These are phyloP conservation scores for Ceratina australensis DNA, from an alignment of 1,140 invertebrate genomes.

Conservation along the genomic window DNA sequence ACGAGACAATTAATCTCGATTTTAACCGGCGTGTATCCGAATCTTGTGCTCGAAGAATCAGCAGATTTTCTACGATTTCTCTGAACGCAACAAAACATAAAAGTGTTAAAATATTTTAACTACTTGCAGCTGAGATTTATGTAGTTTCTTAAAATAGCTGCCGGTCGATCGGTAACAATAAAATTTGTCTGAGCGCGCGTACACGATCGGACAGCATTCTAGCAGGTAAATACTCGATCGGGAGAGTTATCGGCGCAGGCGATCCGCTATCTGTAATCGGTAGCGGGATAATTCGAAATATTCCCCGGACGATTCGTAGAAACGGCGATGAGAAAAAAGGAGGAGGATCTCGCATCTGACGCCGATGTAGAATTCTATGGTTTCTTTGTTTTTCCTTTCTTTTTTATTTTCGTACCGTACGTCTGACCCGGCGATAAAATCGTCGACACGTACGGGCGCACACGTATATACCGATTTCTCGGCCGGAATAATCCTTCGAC, in stretches of 20 bases:
- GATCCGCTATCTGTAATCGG: conserved; percentile 11
- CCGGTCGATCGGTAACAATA: conserved; percentile 10
- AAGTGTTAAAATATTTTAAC: too few relatives aligned
- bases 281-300: conserved; percentile 15
- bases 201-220: neutral
- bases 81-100: too few relatives aligned
- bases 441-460: conserved; percentile 43
- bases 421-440: conserved; percentile 48
- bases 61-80: too few relatives aligned
- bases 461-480: neutral
- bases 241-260: conserved; percentile 16
- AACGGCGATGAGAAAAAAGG: neutral
- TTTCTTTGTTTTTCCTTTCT: conserved; percentile 12
- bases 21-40: too few relatives aligned
- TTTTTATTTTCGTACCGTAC: too few relatives aligned
- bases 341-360: conserved; percentile 1
- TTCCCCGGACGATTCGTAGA: conserved; percentile 3
- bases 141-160: too few relatives aligned
- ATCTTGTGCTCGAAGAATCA: too few relatives aligned
- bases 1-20: neutral
- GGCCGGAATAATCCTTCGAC: conserved; percentile 49
- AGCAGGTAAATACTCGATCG: conserved; percentile 23
- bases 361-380: conserved; percentile 18
- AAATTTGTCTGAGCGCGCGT: conserved; percentile 4
- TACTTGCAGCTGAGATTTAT: neutral